These are phyloP conservation scores for Agrochola lota DNA, from an alignment of 2,888 invertebrate genomes.

Conservation along the genomic window DNA sequence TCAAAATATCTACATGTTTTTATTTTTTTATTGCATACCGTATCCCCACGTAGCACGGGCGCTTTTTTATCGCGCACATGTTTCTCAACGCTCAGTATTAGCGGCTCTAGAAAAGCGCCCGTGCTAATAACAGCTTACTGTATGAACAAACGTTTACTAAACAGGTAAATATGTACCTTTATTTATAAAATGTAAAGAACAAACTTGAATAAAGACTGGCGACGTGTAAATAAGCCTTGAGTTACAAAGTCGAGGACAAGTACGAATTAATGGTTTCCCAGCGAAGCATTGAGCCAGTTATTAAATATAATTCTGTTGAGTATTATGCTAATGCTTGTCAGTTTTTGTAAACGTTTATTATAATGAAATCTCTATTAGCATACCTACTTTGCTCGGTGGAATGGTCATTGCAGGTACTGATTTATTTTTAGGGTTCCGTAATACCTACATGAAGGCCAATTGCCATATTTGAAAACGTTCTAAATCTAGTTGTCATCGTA, in stretches of 20 bases:
- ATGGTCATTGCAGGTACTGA: conserved; percentile 20
- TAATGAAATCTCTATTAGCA: conserved; percentile 58
- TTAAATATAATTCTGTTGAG: conserved; percentile 61
- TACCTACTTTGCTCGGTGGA: conserved; percentile 27
- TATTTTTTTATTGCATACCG: neutral
- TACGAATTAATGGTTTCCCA: conserved; percentile 43
- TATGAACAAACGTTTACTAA: neutral
- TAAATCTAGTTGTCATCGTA: neutral
- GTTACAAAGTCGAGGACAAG: conserved; percentile 54
- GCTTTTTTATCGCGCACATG: no score
- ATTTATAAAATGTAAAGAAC: neutral
- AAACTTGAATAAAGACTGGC: conserved; percentile 20
- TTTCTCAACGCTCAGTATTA: no score
- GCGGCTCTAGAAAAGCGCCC: no score
- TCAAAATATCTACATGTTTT: neutral
- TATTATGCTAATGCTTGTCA: conserved; percentile 59
- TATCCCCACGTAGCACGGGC: neutral
- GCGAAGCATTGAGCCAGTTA: conserved; percentile 40
- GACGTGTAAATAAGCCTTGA: conserved; percentile 47
- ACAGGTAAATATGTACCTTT: neutral
- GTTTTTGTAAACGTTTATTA: conserved; percentile 52
- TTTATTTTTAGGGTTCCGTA: conserved; percentile 18
- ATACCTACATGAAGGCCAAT: neutral
- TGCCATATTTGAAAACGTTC: neutral
- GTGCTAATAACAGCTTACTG: neutral